phyloP scores from a whole-genome alignment of 2,797 vertebrate species.

The Microhierax caerulescens region DNA sequence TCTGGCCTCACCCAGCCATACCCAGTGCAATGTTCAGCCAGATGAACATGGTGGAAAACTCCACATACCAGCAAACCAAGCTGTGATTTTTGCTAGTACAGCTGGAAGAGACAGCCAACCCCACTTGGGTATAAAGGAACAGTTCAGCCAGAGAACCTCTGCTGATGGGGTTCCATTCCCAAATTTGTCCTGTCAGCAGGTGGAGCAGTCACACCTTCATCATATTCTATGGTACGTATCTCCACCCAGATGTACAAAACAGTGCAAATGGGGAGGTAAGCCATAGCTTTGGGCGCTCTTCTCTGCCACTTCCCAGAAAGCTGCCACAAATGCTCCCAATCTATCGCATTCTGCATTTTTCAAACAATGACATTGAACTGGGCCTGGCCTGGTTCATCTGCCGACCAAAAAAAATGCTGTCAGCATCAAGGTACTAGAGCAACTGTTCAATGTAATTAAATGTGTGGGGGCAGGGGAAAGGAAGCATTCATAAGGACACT shows the following conservation, averaged over 20 bases:
- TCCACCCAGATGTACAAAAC: neutral
- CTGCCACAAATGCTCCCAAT: neutral
- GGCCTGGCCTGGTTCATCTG: neutral
- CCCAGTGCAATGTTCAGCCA: neutral
- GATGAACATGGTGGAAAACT: neutral
- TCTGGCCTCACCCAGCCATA: neutral
- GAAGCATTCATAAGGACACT: neutral
- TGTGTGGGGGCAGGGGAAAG: accelerated
- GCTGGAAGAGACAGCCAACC: neutral
- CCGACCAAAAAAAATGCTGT: neutral
- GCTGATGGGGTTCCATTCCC: neutral
- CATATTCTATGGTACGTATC: neutral
- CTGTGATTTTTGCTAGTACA: neutral
- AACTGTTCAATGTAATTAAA: neutral
- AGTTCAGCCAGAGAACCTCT: neutral
- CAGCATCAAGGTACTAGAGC: neutral
- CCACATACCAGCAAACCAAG: neutral
- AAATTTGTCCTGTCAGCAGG: neutral
- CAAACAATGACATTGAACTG: slow-evolving; percentile 1
- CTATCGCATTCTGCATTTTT: neutral
- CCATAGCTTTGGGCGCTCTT: neutral
- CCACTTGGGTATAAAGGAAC: neutral
- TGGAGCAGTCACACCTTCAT: neutral
- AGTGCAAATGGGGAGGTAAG: neutral
- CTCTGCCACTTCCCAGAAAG: neutral